Evolutionary conservation across 92 coral and sea anemone species (phyloP).

Genomic region (Heliopora coerulea): DNA sequence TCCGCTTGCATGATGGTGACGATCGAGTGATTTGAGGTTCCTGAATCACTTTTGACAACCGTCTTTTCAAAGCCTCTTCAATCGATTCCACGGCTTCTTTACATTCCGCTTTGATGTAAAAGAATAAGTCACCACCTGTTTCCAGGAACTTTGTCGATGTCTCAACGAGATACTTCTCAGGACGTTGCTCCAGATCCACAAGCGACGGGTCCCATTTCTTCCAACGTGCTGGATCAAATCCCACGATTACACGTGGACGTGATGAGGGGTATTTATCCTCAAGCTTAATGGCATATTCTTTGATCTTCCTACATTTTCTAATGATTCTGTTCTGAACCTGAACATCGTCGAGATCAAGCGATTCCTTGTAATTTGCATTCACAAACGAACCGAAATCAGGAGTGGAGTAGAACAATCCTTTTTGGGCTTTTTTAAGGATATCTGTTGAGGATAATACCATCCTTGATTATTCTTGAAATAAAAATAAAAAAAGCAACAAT

Average conservation of each 20-base stretch:
- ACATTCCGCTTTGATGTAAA: constrained; percentile 60
- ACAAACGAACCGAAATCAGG: constrained; percentile 64
- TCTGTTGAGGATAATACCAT: neutral
- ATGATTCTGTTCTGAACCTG: constrained; percentile 44
- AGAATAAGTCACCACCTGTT: constrained; percentile 75
- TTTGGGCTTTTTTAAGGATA: constrained; percentile 52
- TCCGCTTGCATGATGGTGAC: constrained; percentile 46
- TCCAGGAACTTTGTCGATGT: constrained; percentile 70
- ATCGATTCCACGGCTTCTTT: constrained; percentile 52
- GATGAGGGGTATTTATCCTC: constrained; percentile 43
- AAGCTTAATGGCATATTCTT: constrained; percentile 49
- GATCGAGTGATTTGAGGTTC: neutral
- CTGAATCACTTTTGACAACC: neutral
- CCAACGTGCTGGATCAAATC: constrained; percentile 71
- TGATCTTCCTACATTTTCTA: constrained; percentile 43
- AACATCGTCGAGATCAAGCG: constrained; percentile 23
- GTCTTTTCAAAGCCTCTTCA: constrained; percentile 16
- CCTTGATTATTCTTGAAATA: no score
- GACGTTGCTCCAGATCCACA: constrained; percentile 52
- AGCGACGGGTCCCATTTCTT: constrained; percentile 62
- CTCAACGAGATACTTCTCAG: constrained; percentile 36
- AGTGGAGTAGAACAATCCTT: constrained; percentile 61
- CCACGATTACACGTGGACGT: constrained; percentile 69
- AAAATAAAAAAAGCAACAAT: no score
- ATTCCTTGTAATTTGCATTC: constrained; percentile 44